Base-by-base conservation (phyloP, 2,113 vertebrate species). In the Danionella cerebrum region DNA sequence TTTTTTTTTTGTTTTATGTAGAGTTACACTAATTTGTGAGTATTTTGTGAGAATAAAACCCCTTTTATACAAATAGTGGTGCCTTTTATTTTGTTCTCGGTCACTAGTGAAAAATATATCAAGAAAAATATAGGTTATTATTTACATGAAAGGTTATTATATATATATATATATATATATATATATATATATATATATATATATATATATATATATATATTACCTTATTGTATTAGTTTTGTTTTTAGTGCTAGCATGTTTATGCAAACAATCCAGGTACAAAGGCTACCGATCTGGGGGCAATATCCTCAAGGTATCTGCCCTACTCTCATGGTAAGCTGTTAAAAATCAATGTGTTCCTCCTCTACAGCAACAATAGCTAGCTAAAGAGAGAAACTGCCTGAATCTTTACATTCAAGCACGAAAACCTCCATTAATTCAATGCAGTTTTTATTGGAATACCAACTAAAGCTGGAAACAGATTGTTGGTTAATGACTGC, bases 401-500 rank as follows among this genome's bases (percentile, higher is more conserved):
- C 55, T 16, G 18, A 22, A 29, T 31, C 16, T 45, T 2, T 18
- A 48, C 29, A 24, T 18, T 31, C 11, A 24, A 31, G 3, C 24
- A 31, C 7, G 12, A 22, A 16, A 47, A 48, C 29, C n/a, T 24
- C 45, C 11, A 19, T 19, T 13, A 38, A 33, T 50, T 68, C 22
- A 16, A 48, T 10, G 22, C 5, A 41, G 24, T 19, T 33, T 21
- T 1, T 9, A 13, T 8, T 39, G 0, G 2, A 36, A 13, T 27
- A 14, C 14, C 58, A 35, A 9, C 4, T 58, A 21, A 2, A 24
- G 21, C 33, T 42, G 25, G 53, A 25, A 57, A 13, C 19, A 19
- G 14, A 4, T 22, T 12, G 44, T 22, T 11, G 42, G 78, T 79
- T 76, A 85, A 82, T 85, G 80, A 87, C 84, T 87, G 35, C 83